phyloP scores from a whole-genome alignment of 2,888 invertebrate species.

The Drosophila pseudotalamancana region DNA sequence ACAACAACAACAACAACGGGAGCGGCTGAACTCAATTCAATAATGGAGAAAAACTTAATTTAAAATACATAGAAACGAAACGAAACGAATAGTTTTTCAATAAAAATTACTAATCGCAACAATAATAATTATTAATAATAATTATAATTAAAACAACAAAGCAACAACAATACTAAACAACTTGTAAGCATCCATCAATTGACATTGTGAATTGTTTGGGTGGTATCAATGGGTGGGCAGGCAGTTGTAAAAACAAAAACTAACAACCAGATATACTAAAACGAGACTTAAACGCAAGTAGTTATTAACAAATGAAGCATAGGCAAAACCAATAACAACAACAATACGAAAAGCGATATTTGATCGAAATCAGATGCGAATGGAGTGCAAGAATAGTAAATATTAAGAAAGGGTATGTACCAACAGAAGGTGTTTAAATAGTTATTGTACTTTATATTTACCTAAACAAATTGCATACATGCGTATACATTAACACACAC shows the following conservation, averaged over 20 bases:
- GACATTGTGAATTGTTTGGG: conserved; percentile 38
- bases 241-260: conserved; percentile 42
- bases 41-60: conserved; percentile 63
- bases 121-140: conserved; percentile 36
- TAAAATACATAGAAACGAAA: conserved; percentile 47
- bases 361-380: conserved; percentile 21
- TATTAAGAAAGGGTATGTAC: conserved; percentile 40
- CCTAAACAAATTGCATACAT: conserved; percentile 48
- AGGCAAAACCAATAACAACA: conserved; percentile 9
- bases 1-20: conserved; percentile 51
- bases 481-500: conserved; percentile 32
- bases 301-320: conserved; percentile 28
- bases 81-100: conserved; percentile 57
- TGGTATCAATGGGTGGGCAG: conserved; percentile 33
- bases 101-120: conserved; percentile 47
- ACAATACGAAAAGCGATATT: conserved; percentile 24
- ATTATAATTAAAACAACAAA: conserved; percentile 15
- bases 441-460: conserved; percentile 71
- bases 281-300: conserved; percentile 54
- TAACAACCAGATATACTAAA: conserved; percentile 31
- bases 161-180: conserved; percentile 18
- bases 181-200: conserved; percentile 44
- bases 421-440: conserved; percentile 58
- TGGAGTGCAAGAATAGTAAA: conserved; percentile 18
- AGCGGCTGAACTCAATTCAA: conserved; percentile 55